Conservation (phyloP, 2,888 invertebrate species). For the Chrysolina oricalcia region DNA sequence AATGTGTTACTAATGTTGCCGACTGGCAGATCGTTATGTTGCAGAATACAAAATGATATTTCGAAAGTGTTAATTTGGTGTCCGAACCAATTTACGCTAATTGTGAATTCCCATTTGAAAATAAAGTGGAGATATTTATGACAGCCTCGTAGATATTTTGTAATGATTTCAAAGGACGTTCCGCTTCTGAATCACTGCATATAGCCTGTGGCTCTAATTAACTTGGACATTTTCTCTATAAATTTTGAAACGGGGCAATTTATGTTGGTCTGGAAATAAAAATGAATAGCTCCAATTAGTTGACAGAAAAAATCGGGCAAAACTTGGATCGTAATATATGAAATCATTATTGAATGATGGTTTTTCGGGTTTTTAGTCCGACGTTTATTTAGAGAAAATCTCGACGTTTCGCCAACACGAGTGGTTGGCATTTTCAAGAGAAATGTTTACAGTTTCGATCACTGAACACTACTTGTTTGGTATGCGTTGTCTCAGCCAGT, state of each 20-base stretch:
- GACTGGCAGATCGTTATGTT: background rate
- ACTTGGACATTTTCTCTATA: slow-evolving; percentile 66
- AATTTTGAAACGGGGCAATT: slow-evolving; percentile 65
- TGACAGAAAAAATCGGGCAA: slow-evolving; percentile 53
- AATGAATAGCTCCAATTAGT: slow-evolving; percentile 66
- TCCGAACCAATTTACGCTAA: slow-evolving; percentile 15
- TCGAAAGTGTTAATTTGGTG: slow-evolving; percentile 16
- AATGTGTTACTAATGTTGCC: slow-evolving; percentile 6
- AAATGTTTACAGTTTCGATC: no score
- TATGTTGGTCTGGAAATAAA: slow-evolving; percentile 64
- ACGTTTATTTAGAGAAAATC: no score
- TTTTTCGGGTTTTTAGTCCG: no score
- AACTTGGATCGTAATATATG: background rate
- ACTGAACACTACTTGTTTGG: no score
- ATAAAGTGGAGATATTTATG: slow-evolving; percentile 23
- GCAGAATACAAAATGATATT: background rate
- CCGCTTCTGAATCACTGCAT: slow-evolving; percentile 57
- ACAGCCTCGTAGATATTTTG: slow-evolving; percentile 20
- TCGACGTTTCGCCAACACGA: no score
- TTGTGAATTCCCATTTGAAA: slow-evolving; percentile 15
- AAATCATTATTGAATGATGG: no score
- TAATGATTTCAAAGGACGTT: slow-evolving; percentile 35
- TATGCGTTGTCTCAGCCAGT: no score
- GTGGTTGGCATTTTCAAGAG: no score
- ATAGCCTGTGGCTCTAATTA: slow-evolving; percentile 66